Evolutionary conservation across 2,888 invertebrate genomes (phyloP), one percentile per base, ranked within the genome.

Genomic region (Endotricha flammealis): DNA sequence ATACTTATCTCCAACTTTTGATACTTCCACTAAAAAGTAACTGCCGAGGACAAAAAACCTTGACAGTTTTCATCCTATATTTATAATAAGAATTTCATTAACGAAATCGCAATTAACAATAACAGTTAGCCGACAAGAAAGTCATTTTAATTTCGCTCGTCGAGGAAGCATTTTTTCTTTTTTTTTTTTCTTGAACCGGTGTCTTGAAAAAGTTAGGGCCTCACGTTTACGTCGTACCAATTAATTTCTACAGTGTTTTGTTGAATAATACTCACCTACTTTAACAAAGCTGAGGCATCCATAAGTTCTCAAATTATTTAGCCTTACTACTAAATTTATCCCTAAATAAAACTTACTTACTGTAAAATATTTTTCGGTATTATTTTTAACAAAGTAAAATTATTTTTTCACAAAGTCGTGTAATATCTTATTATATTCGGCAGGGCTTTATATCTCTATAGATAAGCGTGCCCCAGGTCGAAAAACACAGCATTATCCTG

Each of bases 401-500:
- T n/a, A n/a, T n/a, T n/a, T n/a, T n/a, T n/a, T n/a, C n/a, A n/a
- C n/a, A n/a, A n/a, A n/a, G n/a, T n/a, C n/a, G n/a, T n/a, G n/a
- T n/a, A n/a, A n/a, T n/a, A n/a, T n/a, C n/a, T n/a, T n/a, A n/a
- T n/a, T n/a, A n/a, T n/a, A n/a, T n/a, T n/a, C n/a, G n/a, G n/a
- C n/a, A n/a, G n/a, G n/a, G n/a, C n/a, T n/a, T n/a, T n/a, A n/a
- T n/a, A n/a, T n/a, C n/a, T n/a, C n/a, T n/a, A n/a, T n/a, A n/a
- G n/a, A n/a, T n/a, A n/a, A n/a, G n/a, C n/a, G n/a, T n/a, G n/a
- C n/a, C n/a, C n/a, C n/a, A n/a, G n/a, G n/a, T n/a, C n/a, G n/a
- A n/a, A 33, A 25, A 25, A 24, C 24, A 24, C 25, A 6, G 32
- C 8, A 25, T 32, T 25, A 34, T 27, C 17, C 11, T n/a, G 12